Evolutionary conservation across 2,797 vertebrate genomes (phyloP), one percentile per base, ranked within the genome.

Genomic region (Rhinophrynus dorsalis): DNA sequence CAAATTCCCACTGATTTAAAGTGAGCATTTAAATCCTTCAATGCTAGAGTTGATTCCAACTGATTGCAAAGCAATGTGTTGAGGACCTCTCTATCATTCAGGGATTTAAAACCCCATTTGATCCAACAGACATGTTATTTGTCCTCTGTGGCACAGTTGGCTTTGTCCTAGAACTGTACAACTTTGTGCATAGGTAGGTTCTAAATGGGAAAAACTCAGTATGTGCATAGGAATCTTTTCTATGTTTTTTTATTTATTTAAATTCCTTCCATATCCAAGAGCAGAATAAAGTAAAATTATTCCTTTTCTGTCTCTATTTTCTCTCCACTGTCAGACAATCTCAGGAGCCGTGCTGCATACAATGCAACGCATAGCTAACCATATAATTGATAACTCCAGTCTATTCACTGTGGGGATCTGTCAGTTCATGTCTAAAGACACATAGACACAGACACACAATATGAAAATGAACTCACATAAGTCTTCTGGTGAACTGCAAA

Each of bases 361-460:
- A 79, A 79, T 13, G 86, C 81, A 81, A 86, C 50, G 79, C 86
- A 89, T 85, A 88, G 85, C 88, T 87, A 89, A 87, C 82, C 83
- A 77, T 79, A 85, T 90, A 89, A 89, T 90, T 88, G 86, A 86
- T 90, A 90, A 86, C 89, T 88, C 84, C 83, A 79, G 83, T 77
- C 83, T 83, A 80, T 81, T 88, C 89, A 85, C 78, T 74, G 83
- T 82, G 79, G 82, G 86, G 78, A 86, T 78, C 91, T 90, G 90
- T 87, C 83, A 88, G 84, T 85, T 85, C 81, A 80, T 82, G 87
- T 79, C 85, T 84, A 82, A 86, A 87, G 83, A 86, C 84, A 84
- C 81, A 85, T 5, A 81, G 74, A 74, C 72, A 80, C 76, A 77
- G 78, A 77, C 51, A 40, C 76, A 76, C 48, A 17, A 76, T 74